A percentile compares a stretch with the other conserved stretches of the same genome.
Conservation (phyloP, 2,113 vertebrate genomes). For the Bubo bubo region DNA sequence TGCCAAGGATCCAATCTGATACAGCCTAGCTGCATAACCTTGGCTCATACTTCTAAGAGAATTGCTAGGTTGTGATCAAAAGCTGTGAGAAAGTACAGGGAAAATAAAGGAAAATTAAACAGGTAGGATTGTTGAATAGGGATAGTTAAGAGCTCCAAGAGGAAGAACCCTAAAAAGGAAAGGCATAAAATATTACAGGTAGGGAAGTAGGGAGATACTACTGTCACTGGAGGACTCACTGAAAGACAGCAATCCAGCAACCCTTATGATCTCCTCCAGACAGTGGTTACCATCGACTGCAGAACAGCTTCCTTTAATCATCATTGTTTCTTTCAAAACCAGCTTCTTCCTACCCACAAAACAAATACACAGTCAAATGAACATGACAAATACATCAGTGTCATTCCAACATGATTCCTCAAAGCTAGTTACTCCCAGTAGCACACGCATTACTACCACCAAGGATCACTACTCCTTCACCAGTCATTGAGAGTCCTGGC, state of each 20-base stretch:
- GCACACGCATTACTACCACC: not conserved
- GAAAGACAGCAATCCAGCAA: not conserved
- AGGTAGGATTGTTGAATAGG: not conserved
- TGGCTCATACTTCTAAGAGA: not conserved
- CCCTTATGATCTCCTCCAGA: not conserved
- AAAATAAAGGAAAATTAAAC: not conserved
- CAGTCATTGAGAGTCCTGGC: not conserved
- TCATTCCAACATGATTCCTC: not conserved
- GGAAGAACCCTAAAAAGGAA: not conserved
- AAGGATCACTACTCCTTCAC: not conserved
- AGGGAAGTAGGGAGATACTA: not conserved
- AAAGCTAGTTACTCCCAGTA: not conserved
- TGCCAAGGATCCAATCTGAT: not conserved
- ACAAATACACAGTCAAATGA: conserved; percentile 10
- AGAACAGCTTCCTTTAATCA: not conserved
- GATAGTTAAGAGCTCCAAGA: not conserved
- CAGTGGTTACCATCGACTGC: not conserved
- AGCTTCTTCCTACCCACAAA: not conserved
- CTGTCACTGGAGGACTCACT: not conserved
- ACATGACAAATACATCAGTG: not conserved
- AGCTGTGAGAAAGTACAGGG: not conserved
- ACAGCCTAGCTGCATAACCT: not conserved
- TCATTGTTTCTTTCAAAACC: not conserved
- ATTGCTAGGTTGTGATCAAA: not conserved
- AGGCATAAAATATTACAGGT: not conserved